phyloP scores from a whole-genome alignment of 2,113 vertebrate genomes.

The Candoia aspera region DNA sequence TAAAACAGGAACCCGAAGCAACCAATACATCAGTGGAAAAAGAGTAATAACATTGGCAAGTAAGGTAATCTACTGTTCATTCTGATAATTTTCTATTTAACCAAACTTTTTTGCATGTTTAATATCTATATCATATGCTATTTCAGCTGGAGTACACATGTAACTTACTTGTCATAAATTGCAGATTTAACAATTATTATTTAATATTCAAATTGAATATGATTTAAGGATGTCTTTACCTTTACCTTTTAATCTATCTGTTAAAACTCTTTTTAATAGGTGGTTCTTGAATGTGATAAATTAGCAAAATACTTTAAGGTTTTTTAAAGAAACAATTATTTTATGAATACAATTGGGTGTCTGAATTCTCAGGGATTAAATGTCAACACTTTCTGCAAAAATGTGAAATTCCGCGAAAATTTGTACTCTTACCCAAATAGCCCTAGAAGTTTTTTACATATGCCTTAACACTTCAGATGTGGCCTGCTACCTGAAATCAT shows the following conservation, averaged over 20 bases:
- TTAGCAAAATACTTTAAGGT: background rate
- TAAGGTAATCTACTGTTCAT: slow-evolving; percentile 54
- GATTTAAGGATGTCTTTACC: background rate
- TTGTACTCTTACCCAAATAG: background rate
- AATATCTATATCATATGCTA: background rate
- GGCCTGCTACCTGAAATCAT: background rate
- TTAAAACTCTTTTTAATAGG: background rate
- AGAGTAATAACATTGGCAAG: slow-evolving; percentile 60
- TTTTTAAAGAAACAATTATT: background rate
- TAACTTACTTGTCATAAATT: background rate
- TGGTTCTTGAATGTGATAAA: background rate
- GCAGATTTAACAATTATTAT: background rate
- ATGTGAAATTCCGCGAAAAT: background rate
- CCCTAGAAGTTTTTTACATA: background rate
- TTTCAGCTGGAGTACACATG: background rate
- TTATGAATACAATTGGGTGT: background rate
- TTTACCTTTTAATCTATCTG: background rate
- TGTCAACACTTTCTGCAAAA: background rate
- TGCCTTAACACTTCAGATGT: background rate
- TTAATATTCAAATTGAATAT: background rate
- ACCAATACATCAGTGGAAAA: slow-evolving; percentile 69
- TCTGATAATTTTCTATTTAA: slow-evolving; percentile 30
- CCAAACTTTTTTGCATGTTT: background rate
- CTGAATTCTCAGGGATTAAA: background rate
- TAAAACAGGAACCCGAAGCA: slow-evolving; percentile 46